phyloP scores from a whole-genome alignment of 2,113 vertebrate genomes.

The Notothenia coriiceps region DNA sequence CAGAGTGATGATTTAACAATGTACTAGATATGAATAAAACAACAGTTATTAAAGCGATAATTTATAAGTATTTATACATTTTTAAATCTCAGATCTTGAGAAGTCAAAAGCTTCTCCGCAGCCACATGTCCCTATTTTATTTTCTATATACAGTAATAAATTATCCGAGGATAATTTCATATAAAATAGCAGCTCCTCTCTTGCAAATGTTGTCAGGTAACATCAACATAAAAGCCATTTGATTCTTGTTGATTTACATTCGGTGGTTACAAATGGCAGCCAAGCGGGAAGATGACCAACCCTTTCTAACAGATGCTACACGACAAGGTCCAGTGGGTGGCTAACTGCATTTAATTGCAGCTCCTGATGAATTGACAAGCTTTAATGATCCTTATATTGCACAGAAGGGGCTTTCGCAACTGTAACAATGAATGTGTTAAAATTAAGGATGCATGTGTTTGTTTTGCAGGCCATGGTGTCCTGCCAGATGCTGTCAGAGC shows the following conservation, averaged over 20 bases:
- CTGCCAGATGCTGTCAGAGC: slow-evolving; percentile 98
- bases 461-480: slow-evolving; percentile 95
- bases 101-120: background rate
- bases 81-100: background rate
- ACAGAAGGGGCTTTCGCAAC: background rate
- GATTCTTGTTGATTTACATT: background rate
- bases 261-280: too few species aligned
- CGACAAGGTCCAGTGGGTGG: background rate
- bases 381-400: background rate
- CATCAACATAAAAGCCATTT: slow-evolving; percentile 6
- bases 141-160: slow-evolving; percentile 9
- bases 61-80: background rate
- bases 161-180: slow-evolving; percentile 22
- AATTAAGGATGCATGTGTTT: slow-evolving; percentile 17
- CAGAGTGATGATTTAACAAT: too few species aligned
- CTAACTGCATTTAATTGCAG: background rate
- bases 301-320: slow-evolving; percentile 11
- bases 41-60: slow-evolving; percentile 1
- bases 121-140: background rate
- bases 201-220: slow-evolving; percentile 26
- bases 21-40: too few species aligned
- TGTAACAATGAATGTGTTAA: slow-evolving; percentile 8
- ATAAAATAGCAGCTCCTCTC: slow-evolving; percentile 17
- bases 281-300: background rate
- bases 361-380: slow-evolving; percentile 1